Conservation (phyloP, 2,113 vertebrate species). For the Trematomus loennbergii region DNA sequence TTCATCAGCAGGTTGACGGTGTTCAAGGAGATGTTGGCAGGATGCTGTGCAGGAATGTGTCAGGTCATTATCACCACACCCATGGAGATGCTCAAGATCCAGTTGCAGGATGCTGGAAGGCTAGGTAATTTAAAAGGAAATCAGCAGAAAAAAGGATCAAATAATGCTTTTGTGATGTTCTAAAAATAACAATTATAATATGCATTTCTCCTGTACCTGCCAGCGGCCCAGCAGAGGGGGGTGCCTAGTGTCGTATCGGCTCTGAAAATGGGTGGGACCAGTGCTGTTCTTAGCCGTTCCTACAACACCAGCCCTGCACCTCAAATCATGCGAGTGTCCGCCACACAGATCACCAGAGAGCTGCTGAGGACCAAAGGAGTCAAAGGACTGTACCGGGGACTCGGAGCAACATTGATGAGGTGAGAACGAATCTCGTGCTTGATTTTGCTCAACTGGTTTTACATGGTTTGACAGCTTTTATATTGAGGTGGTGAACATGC, state of each 20-base stretch:
- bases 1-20: conserved; percentile 80
- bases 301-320: conserved; percentile 76
- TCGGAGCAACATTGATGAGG: conserved; percentile 87
- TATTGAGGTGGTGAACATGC: background rate
- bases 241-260: conserved; percentile 69
- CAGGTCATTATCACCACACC: conserved; percentile 87
- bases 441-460: background rate
- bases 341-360: conserved; percentile 84
- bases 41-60: conserved; percentile 88
- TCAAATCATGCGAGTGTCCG: conserved; percentile 77
- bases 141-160: background rate
- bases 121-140: conserved; percentile 72
- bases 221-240: conserved; percentile 85
- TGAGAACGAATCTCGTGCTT: conserved; percentile 28
- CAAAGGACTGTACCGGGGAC: conserved; percentile 84
- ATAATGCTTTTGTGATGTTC: background rate
- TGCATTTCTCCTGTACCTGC: conserved; percentile 9
- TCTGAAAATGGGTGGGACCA: conserved; percentile 79
- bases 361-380: conserved; percentile 84
- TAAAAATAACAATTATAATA: background rate
- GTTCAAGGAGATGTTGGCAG: conserved; percentile 87
- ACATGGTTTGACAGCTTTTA: background rate
- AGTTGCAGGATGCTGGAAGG: conserved; percentile 88
- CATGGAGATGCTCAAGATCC: conserved; percentile 91
- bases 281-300: conserved; percentile 80